Evolutionary conservation across 92 coral and sea anemone species (phyloP).

Genomic region (Epizoanthus stellaris): DNA sequence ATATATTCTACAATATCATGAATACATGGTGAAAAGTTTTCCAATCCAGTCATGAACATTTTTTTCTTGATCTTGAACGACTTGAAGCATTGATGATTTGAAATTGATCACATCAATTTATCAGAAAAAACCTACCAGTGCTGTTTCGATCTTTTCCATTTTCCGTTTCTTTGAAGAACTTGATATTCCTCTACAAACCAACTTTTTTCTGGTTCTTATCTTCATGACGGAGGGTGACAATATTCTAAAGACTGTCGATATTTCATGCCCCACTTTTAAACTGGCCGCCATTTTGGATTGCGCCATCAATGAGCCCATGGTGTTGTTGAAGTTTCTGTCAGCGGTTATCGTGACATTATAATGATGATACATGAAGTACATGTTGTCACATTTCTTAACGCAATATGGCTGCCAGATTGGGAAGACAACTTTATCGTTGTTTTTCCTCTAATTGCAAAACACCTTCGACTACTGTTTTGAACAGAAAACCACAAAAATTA

Average conservation of each 20-base stretch:
- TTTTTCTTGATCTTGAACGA: too few relatives aligned
- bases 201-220: slow-evolving; percentile 33
- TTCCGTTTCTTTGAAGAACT: background rate
- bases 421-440: slow-evolving; percentile 11
- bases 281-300: slow-evolving; percentile 46
- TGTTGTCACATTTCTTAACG: too few relatives aligned
- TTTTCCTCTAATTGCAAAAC: slow-evolving; percentile 1
- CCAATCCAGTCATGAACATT: background rate
- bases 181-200: background rate
- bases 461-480: background rate
- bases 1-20: background rate
- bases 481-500: background rate
- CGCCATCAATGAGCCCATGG: slow-evolving; percentile 44
- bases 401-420: slow-evolving; percentile 31
- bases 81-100: too few relatives aligned
- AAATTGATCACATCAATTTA: too few relatives aligned
- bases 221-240: slow-evolving; percentile 42
- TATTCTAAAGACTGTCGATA: slow-evolving; percentile 39
- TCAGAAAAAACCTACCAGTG: slow-evolving; percentile 34
- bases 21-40: background rate
- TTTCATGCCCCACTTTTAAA: slow-evolving; percentile 9
- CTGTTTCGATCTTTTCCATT: slow-evolving; percentile 20
- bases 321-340: background rate
- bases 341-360: background rate
- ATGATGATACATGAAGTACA: slow-evolving; percentile 28